phyloP scores from a whole-genome alignment of 2,113 vertebrate genomes.

The Barnardius zonarius region DNA sequence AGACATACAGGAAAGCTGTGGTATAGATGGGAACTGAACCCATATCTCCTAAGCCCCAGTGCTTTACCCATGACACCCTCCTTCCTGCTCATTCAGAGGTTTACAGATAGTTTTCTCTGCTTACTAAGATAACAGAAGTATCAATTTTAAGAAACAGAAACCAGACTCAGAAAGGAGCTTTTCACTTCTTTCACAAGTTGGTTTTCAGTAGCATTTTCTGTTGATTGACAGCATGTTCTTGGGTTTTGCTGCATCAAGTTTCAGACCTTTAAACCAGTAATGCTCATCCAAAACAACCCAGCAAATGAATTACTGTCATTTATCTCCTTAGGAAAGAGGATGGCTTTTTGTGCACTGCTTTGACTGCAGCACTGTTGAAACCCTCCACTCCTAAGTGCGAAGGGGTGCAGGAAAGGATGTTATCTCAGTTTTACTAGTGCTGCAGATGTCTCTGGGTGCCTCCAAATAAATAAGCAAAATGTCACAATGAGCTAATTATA shows the following conservation, averaged over 20 bases:
- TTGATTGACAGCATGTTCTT: not conserved
- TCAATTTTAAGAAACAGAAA: slow-evolving; percentile 60
- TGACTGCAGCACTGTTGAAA: not conserved
- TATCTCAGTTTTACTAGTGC: not conserved
- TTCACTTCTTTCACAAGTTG: slow-evolving; percentile 31
- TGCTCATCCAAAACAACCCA: not conserved
- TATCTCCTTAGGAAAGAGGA: not conserved
- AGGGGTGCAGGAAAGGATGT: not conserved
- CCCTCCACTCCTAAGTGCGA: not conserved
- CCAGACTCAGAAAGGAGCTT: not conserved
- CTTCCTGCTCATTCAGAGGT: slow-evolving; percentile 52
- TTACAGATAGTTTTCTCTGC: slow-evolving; percentile 37
- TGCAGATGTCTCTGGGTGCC: not conserved
- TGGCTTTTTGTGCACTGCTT: not conserved
- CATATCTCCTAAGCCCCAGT: not conserved
- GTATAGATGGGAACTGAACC: slow-evolving; percentile 22
- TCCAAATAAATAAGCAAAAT: slow-evolving; percentile 15
- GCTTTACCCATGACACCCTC: slow-evolving; percentile 51
- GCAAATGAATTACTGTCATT: not conserved
- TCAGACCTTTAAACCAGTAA: not conserved
- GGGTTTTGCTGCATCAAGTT: not conserved
- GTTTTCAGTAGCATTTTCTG: slow-evolving; percentile 38
- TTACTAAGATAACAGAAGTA: slow-evolving; percentile 59
- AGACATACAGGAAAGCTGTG: slow-evolving; percentile 46
- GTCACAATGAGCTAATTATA: not conserved